Evolutionary conservation across 2,797 vertebrate species (phyloP), one percentile per base, ranked within the genome.

Genomic region (Antrozous pallidus): DNA sequence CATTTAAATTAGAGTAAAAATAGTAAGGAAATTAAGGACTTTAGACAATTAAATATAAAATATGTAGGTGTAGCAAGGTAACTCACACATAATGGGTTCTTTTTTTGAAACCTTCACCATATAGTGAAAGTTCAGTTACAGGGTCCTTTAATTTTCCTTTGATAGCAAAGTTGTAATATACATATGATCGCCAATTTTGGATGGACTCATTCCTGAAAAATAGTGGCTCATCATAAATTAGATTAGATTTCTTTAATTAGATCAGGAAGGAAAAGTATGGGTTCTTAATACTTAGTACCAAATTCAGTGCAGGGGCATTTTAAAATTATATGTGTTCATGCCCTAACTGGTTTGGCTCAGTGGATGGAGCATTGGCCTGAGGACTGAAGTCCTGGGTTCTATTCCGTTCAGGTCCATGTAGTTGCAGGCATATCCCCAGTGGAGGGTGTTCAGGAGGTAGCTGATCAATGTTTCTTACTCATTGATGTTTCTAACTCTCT

Each of bases 1-100:
- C 88, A 28, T 81, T 95, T 92, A 91, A 93, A 87, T 91, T 91
- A 92, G 42, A 73, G 33, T 90, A 69, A 88, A 71, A 69, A 63
- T 63, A 38, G 3, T 42, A 74, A 90, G 31, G 42, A 80, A 93
- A 81, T 10, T 74, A 81, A 84, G 38, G 17, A 70, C 33, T 75
- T 28, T 42, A 81, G 18, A 56, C 67, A 85, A 78, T 67, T n/a
- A 54, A 87, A 74, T 95, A 95, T 75, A 93, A 5, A 94, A 92
- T 16, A 90, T 91, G 63, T 85, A 82, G 18, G 69, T 97, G 13
- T 20, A 81, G 73, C 80, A 77, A 92, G 88, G 58, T 96, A 90
- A 90, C 83, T 93, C 90, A 93, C 88, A 85, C 33, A 28, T 49
- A 94, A 92, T 90, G 77, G 86, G 90, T 97, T 97, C 92, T 95